phyloP scores from a whole-genome alignment of 2,797 vertebrate species.

The Prionace glauca region DNA sequence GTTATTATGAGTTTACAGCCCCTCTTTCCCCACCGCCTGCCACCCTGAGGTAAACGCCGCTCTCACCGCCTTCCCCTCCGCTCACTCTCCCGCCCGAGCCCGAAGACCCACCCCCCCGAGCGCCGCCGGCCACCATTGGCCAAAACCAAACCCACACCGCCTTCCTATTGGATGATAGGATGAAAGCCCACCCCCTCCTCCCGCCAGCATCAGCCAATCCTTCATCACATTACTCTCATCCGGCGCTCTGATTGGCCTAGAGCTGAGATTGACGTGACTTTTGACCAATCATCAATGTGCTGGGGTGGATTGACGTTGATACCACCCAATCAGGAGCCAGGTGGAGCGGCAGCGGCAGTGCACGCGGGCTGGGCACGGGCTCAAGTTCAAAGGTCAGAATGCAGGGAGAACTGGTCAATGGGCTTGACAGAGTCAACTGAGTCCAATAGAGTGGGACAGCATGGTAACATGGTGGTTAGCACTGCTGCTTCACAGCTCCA shows the following conservation, averaged over 20 bases:
- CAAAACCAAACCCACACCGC: background rate
- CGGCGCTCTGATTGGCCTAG: background rate
- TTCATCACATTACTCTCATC: accelerated
- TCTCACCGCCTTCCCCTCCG: background rate
- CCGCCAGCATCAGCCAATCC: background rate
- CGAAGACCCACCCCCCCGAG: background rate
- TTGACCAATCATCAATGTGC: background rate
- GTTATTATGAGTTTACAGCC: too few species aligned
- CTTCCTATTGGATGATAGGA: background rate
- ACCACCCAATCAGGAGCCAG: background rate
- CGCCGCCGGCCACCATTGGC: background rate
- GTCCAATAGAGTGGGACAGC: background rate
- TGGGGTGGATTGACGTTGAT: background rate
- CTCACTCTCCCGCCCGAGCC: background rate
- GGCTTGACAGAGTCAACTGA: background rate
- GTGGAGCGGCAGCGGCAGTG: background rate
- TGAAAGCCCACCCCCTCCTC: too few species aligned
- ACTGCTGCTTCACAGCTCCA: too few species aligned
- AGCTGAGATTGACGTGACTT: background rate
- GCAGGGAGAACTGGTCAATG: background rate
- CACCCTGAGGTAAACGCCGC: background rate
- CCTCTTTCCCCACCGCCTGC: too few species aligned
- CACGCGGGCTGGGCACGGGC: background rate
- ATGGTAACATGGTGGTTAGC: too few species aligned
- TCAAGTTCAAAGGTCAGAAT: background rate